Evolutionary conservation across 2,797 vertebrate genomes (phyloP).

Genomic region (Ciconia nigra): DNA sequence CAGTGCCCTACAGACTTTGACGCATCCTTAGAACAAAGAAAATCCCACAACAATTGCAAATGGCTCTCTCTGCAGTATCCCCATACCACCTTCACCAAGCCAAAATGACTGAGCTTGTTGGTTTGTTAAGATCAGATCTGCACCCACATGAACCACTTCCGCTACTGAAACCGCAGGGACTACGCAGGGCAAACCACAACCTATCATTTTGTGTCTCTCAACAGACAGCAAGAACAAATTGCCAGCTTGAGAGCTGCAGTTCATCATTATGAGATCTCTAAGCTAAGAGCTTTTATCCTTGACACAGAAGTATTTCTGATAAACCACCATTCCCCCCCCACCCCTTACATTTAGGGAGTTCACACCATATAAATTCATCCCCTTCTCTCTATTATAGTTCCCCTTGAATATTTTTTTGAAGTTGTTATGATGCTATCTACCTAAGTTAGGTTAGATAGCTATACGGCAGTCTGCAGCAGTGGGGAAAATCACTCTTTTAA

Average conservation of each 20-base stretch:
- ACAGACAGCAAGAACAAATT: not conserved
- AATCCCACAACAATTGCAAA: not conserved
- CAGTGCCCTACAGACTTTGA: not conserved
- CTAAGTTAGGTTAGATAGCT: not conserved
- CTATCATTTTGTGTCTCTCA: not conserved
- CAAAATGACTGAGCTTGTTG: not conserved
- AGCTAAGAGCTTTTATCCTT: not conserved
- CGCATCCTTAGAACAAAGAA: not conserved
- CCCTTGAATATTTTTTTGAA: not conserved
- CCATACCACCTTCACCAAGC: slow-evolving; percentile 8
- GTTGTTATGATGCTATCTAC: not conserved
- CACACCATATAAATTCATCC: accelerated
- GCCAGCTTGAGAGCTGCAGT: not conserved
- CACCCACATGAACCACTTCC: slow-evolving; percentile 75
- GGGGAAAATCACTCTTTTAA: not conserved
- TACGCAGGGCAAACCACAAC: slow-evolving; percentile 64
- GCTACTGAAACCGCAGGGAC: slow-evolving; percentile 61
- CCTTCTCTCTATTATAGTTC: not conserved
- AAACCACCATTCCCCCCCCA: not conserved
- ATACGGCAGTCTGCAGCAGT: not conserved
- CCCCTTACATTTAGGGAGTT: not conserved
- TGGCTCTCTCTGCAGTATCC: not conserved
- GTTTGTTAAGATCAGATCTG: slow-evolving; percentile 62
- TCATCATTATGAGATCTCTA: not conserved
- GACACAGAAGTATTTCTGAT: not conserved